Evolutionary conservation across 2,888 invertebrate species (phyloP).

Genomic region (Plebejus argus): DNA sequence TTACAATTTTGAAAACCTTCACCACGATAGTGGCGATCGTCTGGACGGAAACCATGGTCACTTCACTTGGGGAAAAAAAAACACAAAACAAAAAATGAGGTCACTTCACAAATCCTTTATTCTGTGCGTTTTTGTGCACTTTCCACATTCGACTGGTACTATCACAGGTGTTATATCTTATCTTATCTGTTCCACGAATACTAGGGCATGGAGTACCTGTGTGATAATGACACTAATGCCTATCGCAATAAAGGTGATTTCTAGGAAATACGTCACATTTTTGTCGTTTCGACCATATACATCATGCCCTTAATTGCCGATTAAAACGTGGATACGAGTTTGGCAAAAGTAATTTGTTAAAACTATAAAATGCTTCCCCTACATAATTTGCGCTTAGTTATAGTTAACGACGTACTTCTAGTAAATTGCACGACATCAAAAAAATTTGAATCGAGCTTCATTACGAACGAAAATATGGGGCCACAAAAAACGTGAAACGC

Average conservation of each 20-base stretch:
- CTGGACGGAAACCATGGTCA: slow-evolving; percentile 89
- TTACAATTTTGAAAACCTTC: slow-evolving; percentile 91
- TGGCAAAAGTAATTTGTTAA: not conserved
- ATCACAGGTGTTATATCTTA: slow-evolving; percentile 67
- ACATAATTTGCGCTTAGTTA: not conserved
- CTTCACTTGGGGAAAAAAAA: slow-evolving; percentile 43
- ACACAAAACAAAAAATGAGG: slow-evolving; percentile 41
- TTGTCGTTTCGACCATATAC: slow-evolving; percentile 11
- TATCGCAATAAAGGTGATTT: slow-evolving; percentile 29
- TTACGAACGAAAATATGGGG: too few relatives aligned
- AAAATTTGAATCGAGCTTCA: too few relatives aligned
- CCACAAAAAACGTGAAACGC: too few relatives aligned
- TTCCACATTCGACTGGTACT: slow-evolving; percentile 58
- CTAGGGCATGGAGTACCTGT: slow-evolving; percentile 59
- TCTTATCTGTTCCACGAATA: slow-evolving; percentile 75
- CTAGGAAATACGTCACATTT: slow-evolving; percentile 15
- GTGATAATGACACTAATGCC: slow-evolving; percentile 38
- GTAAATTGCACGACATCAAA: too few relatives aligned
- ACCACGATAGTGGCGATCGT: slow-evolving; percentile 90
- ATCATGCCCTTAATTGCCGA: slow-evolving; percentile 2
- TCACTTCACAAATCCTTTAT: slow-evolving; percentile 53
- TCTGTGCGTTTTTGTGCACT: slow-evolving; percentile 60
- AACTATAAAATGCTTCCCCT: not conserved
- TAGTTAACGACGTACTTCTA: not conserved
- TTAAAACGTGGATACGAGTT: not conserved